A percentile compares a stretch with the other conserved stretches of the same genome.
Evolutionary conservation across 2,797 vertebrate genomes (phyloP).

Genomic region (Lophius americanus): DNA sequence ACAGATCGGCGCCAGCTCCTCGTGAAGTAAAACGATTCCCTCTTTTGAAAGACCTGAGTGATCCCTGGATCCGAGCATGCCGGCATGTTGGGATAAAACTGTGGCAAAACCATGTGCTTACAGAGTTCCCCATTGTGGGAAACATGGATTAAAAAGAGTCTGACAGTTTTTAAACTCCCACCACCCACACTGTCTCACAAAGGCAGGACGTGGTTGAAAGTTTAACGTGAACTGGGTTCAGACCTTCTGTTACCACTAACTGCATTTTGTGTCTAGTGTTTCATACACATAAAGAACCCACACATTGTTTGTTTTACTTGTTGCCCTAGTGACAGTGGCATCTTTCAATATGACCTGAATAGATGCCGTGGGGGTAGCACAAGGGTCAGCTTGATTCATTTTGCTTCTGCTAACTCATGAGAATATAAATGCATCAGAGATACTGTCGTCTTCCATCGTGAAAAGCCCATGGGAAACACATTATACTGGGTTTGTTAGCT

Average conservation of each 20-base stretch:
- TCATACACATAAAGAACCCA: slow-evolving; percentile 79
- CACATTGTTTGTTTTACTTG: slow-evolving; percentile 84
- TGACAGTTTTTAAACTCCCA: slow-evolving; percentile 68
- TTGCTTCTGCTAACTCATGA: slow-evolving; percentile 35
- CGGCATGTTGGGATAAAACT: slow-evolving; percentile 58
- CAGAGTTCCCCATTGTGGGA: slow-evolving; percentile 70
- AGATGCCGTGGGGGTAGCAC: slow-evolving; percentile 46
- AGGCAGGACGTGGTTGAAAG: slow-evolving; percentile 60
- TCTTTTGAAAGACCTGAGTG: slow-evolving; percentile 39
- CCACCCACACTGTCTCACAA: slow-evolving; percentile 67
- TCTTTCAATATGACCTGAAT: slow-evolving; percentile 75
- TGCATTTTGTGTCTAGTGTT: slow-evolving; percentile 80
- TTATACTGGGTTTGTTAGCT: slow-evolving; percentile 31
- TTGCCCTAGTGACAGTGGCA: slow-evolving; percentile 79
- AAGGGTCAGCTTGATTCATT: slow-evolving; percentile 43
- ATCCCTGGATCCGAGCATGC: slow-evolving; percentile 29
- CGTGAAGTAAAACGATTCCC: slow-evolving; percentile 28
- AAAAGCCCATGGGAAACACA: slow-evolving; percentile 14
- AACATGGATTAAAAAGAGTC: slow-evolving; percentile 70
- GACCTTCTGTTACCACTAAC: slow-evolving; percentile 65
- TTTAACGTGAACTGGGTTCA: slow-evolving; percentile 47
- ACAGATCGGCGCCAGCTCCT: slow-evolving; percentile 60
- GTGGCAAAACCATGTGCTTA: slow-evolving; percentile 71
- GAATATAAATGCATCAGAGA: slow-evolving; percentile 36
- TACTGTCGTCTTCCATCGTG: neutral